These are phyloP conservation scores for Cybosia mesomella DNA, from an alignment of 2,888 invertebrate genomes.

Conservation along the genomic window DNA sequence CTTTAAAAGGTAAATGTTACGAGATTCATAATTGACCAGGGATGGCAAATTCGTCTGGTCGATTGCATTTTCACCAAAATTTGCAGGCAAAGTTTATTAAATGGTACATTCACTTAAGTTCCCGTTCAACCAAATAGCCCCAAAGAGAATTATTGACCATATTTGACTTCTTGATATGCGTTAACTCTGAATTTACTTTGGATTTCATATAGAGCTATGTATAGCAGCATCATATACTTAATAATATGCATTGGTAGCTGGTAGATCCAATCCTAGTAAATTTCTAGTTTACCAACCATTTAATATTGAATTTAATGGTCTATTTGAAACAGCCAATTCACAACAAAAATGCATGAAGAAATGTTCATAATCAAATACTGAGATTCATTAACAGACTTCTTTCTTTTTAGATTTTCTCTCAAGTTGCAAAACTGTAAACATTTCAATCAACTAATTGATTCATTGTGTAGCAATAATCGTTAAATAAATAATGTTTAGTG, in stretches of 20 bases:
- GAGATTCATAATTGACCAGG: constrained; percentile 17
- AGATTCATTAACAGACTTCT: no score
- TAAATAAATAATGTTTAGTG: constrained; percentile 26
- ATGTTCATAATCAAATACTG: no score
- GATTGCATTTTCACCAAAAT: constrained; percentile 5
- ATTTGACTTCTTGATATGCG: background rate
- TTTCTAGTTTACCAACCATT: no score
- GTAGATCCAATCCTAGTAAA: no score
- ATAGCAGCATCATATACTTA: no score
- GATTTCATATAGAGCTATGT: background rate
- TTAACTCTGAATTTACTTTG: background rate
- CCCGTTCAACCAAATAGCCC: background rate
- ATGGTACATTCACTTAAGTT: constrained; percentile 16
- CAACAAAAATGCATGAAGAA: no score
- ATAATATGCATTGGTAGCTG: no score
- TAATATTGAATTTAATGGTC: no score
- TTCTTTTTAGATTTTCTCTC: constrained; percentile 8
- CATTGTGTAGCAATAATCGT: constrained; percentile 13
- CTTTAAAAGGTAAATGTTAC: constrained; percentile 25
- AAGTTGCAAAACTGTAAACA: constrained; percentile 12
- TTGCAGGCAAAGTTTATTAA: constrained; percentile 19
- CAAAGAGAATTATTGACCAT: background rate
- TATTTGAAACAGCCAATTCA: no score
- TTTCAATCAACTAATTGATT: constrained; percentile 26
- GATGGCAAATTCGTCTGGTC: background rate